Conservation (phyloP, 2,797 vertebrate species). For the Hirundo rustica region DNA sequence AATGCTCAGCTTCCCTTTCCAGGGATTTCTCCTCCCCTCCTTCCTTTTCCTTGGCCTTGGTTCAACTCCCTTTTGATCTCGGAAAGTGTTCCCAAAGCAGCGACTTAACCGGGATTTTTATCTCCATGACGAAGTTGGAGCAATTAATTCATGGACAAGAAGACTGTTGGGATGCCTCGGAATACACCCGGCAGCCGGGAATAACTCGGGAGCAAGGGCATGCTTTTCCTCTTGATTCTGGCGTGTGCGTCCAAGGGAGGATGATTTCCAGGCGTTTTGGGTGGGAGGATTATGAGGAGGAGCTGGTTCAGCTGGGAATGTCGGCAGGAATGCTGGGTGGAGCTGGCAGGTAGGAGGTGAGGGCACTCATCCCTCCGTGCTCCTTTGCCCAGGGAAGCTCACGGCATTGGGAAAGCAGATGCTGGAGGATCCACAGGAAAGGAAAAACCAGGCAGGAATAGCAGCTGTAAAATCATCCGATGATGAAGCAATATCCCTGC, state of each 20-base stretch:
- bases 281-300: neutral
- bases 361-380: accelerated
- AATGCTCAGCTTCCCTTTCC: neutral
- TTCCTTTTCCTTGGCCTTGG: neutral
- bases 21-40: neutral
- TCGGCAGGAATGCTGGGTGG: accelerated
- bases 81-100: neutral
- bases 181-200: neutral
- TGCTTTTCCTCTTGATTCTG: neutral
- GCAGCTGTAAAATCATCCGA: neutral
- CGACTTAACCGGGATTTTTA: neutral
- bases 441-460: neutral
- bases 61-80: neutral
- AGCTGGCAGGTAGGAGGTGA: accelerated
- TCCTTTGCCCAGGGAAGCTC: neutral
- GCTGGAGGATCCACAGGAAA: neutral
- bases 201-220: neutral
- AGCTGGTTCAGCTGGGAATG: neutral
- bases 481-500: neutral
- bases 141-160: neutral
- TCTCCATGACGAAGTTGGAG: neutral
- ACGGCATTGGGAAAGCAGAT: neutral
- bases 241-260: neutral
- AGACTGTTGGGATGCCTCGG: neutral
- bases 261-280: neutral